Evolutionary conservation across 2,113 vertebrate species (phyloP), one percentile per base, ranked within the genome.

Genomic region (Silurus meridionalis): DNA sequence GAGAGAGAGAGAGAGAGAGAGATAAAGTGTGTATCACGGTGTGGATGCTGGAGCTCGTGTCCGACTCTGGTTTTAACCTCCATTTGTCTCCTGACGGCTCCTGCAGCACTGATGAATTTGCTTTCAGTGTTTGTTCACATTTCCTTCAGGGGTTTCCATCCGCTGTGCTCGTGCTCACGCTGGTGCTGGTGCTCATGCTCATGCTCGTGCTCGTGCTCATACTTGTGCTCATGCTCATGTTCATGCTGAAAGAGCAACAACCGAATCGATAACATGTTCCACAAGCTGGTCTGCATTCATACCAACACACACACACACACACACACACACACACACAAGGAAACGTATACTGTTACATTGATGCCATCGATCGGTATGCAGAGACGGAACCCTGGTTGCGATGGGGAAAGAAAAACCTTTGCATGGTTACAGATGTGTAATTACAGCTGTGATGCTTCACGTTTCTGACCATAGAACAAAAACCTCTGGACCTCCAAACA

Each of bases 301-400:
- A 90, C 84, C 88, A 83, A 85, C 15, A 80, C 78, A 78, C 83
- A 85, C 72, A 66, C 60, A 86, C 81, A 78, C 78, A 88, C 79
- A 75, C 67, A 88, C 64, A 88, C 75, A 84, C 60, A 78, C 71
- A 87, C 71, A 64, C 58, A 87, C 57, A 87, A 25, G 37, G 17
- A 66, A 19, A 83, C 21, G 64, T 67, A 53, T 50, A 67, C 48
- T 55, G 48, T 83, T 83, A 83, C 61, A 64, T 83, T 79, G 77
- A 79, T 79, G 77, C 28, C 77, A 58, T 79, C 25, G 55, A 80
- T 80, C 78, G 55, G 78, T 19, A 60, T 80, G 78, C 19, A 58
- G 15, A 80, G 78, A 60, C 17, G 57, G 78, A 60, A 60, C 53
- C 25, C 77, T 58, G 77, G 25, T 58, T 79, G 77, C 55, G 53